Base-by-base conservation (phyloP, 2,888 invertebrate species). In the Copidosoma aretas region DNA sequence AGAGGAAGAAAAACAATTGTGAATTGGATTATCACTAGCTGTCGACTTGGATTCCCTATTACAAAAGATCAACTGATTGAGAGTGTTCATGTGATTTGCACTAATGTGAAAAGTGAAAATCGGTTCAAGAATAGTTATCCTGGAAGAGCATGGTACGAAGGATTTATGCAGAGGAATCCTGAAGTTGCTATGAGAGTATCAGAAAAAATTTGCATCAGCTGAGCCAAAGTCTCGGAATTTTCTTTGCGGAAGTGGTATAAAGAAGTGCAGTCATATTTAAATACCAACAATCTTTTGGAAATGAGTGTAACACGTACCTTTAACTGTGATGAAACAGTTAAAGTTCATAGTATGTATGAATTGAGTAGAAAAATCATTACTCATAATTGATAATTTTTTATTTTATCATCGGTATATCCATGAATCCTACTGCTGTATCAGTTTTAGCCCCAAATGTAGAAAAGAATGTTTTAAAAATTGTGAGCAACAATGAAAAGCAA, bases 241-340 rank as follows among this genome's bases (percentile, higher is more conserved):
- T 32, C 32, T 5, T 10, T 49, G 10, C 49, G 15, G 10, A 19
- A 49, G 4, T 15, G 49, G 15, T 49, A 19, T 5, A 10, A 3
- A 49, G 19, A 49, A 49, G 49, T n/a, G 2, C 19, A 15, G 19
- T 3, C 19, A 49, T n/a, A 49, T 49, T n/a, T 49, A 49, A 4
- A 49, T 2, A 32, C 32, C 32, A 5, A 32, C 32, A 32, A 32
- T 3, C 32, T 32, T 32, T 32, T 32, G 8, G 8, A 32, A 5
- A 32, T 32, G 3, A 8, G 8, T 32, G 75, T 65, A 73, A 69
- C 46, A 61, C 71, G 58, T 70, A 58, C 15, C 74, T 78, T 79
- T 61, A 78, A 78, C 68, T 68, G 73, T 41, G 77, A 79, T 53
- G 76, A 77, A 69, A 77, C 74, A 25, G 77, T 73, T 60, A 43